Base-by-base conservation (phyloP, 2,113 vertebrate genomes). In the Urocynchramus pylzowi region DNA sequence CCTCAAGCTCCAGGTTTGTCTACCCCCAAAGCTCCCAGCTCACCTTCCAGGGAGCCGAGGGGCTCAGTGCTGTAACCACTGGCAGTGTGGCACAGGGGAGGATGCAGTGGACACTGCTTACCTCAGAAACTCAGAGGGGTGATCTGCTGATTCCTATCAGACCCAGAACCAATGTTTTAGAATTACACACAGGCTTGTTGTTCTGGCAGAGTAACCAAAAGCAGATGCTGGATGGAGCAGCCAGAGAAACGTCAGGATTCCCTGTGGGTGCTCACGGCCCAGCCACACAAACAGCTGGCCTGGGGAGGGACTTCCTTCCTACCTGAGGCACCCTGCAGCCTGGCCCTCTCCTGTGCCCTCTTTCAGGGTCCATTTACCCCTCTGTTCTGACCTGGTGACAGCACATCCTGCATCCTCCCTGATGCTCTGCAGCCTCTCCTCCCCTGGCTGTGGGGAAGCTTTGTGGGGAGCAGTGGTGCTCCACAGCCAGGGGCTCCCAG, bases 171-270 rank as follows among this genome's bases (percentile, higher is more conserved):
- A 49, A 49, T 45, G 91, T 50, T 91, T 73, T 80, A 53, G 56
- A 78, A 75, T 95, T 42, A 54, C 31, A 77, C 28, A 35, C 84
- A 94, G 63, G 27, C 61, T 63, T 94, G 71, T 71, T 96, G 65
- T 53, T 96, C 90, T 64, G 79, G 70, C 65, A 63, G 69, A 87
- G 39, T 87, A 97, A 97, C n/a, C 16, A 15, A 71, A 95, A 97
- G 91, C 96, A 98, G 97, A 97, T 97, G 95, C 95, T 90, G 89
- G 70, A 83, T 57, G 76, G 84, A 97, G 83, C 86, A 93, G 84
- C 27, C 90, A 95, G 78, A 74, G 77, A 59, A 90, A 54, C 5
- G 3, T 84, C 81, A 93, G 81, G 57, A 63, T n/a, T 75, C 86
- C 82, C 80, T 0, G 2, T 56, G 94, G 87, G 57, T 84, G 44